phyloP scores from a whole-genome alignment of 1,140 invertebrate genomes.

The Dreissena polymorpha region DNA sequence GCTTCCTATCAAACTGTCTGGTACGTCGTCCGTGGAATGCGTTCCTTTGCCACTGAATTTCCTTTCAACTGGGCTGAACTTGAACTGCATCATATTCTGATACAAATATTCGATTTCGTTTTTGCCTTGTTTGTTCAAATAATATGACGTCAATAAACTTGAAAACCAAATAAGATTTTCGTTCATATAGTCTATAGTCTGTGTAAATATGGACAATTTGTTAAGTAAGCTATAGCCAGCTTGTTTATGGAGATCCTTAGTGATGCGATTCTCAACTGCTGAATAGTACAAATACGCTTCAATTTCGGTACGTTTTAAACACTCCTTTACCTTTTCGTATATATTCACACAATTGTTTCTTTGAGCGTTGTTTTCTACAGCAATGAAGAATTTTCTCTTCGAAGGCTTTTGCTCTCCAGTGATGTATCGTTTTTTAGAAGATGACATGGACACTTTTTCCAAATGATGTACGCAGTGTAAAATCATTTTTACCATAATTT shows the following conservation, averaged over 20 bases:
- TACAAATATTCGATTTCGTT: slow-evolving; percentile 28
- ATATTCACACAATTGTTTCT: slow-evolving; percentile 11
- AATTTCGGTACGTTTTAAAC: background rate
- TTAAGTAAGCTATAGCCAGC: slow-evolving; percentile 10
- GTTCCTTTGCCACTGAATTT: slow-evolving; percentile 17
- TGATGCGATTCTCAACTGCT: background rate
- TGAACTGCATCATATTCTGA: slow-evolving; percentile 3
- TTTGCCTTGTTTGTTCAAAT: background rate
- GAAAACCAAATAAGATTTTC: slow-evolving; percentile 27
- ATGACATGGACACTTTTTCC: background rate
- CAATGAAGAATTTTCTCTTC: slow-evolving; percentile 6
- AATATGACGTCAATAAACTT: background rate
- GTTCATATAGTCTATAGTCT: background rate
- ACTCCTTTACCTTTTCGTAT: slow-evolving; percentile 10
- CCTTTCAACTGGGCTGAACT: background rate
- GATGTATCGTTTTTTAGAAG: background rate
- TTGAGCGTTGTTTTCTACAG: slow-evolving; percentile 15
- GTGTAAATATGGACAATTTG: slow-evolving; percentile 14
- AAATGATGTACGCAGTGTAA: background rate
- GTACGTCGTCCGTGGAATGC: background rate
- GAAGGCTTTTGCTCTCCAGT: background rate
- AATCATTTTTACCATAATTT: slow-evolving; percentile 23
- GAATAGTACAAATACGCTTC: background rate
- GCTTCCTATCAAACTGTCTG: too few relatives aligned
- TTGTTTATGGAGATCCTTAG: slow-evolving; percentile 3